Evolutionary conservation across 2,113 vertebrate species (phyloP).

Genomic region (Helogale parvula): DNA sequence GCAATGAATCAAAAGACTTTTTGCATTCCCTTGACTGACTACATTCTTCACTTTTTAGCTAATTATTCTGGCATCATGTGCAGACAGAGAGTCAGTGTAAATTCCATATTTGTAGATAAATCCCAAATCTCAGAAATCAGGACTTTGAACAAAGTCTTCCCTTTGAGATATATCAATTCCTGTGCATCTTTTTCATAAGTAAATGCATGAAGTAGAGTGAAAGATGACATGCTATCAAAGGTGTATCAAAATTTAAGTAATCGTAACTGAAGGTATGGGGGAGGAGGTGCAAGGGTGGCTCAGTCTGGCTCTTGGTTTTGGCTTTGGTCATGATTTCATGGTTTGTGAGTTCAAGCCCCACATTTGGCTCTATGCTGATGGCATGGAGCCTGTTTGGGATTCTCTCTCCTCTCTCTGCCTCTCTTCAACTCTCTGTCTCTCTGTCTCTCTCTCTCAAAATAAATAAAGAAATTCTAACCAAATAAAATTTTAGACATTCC

Average conservation of each 20-base stretch:
- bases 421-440: no score
- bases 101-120: neutral
- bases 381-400: no score
- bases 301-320: no score
- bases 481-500: neutral
- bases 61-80: neutral
- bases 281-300: no score
- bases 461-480: neutral
- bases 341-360: no score
- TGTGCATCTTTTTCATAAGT: neutral
- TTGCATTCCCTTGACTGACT: neutral
- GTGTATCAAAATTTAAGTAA: neutral
- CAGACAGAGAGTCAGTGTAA: neutral
- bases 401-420: no score
- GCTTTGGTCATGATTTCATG: no score
- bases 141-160: neutral
- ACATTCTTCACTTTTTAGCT: conserved; percentile 1
- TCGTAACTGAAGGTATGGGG: neutral
- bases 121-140: neutral
- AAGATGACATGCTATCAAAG: neutral
- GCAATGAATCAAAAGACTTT: neutral
- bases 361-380: no score
- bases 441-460: no score
- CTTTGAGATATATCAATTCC: neutral
- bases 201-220: neutral